Base-by-base conservation (phyloP, 1,140 invertebrate genomes). In the Drosophila sucinea region DNA sequence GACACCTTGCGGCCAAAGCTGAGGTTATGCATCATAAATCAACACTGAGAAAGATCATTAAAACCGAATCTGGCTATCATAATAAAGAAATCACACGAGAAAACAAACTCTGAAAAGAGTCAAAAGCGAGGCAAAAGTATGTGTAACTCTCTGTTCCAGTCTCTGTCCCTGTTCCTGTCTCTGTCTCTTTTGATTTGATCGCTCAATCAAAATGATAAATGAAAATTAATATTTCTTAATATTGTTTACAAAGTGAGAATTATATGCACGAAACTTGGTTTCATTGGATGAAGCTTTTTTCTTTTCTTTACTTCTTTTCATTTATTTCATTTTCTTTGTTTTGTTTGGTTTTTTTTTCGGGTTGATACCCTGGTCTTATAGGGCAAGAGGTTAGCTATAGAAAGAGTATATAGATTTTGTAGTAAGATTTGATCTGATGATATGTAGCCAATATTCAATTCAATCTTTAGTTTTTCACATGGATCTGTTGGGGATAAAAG, bases 161-260 rank as follows among this genome's bases (percentile, higher is more conserved):
- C 44, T 25, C 44, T 4, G 5, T 47, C 41, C 17, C 11, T 62
- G 41, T 58, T n/a, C 0, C 7, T 32, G 33, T 35, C 27, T 47
- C 55, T 44, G 57, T 67, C 81, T 60, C 67, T 82, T 89, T 81
- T 76, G 73, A 85, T 90, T 90, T 91, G 90, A 91, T 91, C 90
- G 86, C 83, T 91, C 90, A 91, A 91, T 91, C 90, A 91, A 91
- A 91, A 91, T 91, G 90, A 91, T 91, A 91, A 91, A 91, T 91
- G 90, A 82, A 90, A 91, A 91, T 91, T 91, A 91, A 91, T 91
- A 91, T 91, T 91, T 91, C 90, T 91, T 91, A 91, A 91, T 91
- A 90, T 90, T 91, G 90, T 89, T 91, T 91, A 91, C 90, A 91
- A 91, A 91, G 90, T 91, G 90, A 91, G 86, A 91, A 91, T 76